Evolutionary conservation across 2,113 vertebrate species (phyloP).

Genomic region (Istiophorus platypterus): DNA sequence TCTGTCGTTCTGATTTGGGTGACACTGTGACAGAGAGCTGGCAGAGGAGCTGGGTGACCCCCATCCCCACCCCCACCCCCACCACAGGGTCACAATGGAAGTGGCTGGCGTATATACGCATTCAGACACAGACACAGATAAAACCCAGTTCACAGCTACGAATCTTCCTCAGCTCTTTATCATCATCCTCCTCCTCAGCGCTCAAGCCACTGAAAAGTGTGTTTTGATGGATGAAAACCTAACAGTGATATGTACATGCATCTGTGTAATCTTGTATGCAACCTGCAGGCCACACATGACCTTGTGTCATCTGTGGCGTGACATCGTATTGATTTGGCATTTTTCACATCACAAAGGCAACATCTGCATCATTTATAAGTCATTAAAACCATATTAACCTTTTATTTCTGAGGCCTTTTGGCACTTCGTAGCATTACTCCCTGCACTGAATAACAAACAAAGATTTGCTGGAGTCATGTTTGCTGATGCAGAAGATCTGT

Average conservation of each 20-base stretch:
- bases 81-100: slow-evolving; percentile 52
- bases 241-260: neutral
- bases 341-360: slow-evolving; percentile 36
- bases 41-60: slow-evolving; percentile 47
- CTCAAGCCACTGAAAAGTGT: neutral
- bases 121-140: neutral
- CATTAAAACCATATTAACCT: slow-evolving; percentile 74
- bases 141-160: neutral
- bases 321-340: neutral
- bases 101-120: slow-evolving; percentile 32
- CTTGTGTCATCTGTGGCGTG: slow-evolving; percentile 30
- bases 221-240: slow-evolving; percentile 1
- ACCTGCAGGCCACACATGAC: slow-evolving; percentile 28
- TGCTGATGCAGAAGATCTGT: slow-evolving; percentile 34
- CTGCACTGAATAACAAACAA: neutral
- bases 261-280: slow-evolving; percentile 14
- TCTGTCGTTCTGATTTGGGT: slow-evolving; percentile 71
- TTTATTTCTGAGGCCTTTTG: slow-evolving; percentile 46
- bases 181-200: neutral
- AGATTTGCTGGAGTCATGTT: slow-evolving; percentile 31
- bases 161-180: slow-evolving; percentile 8
- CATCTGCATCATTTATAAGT: slow-evolving; percentile 59
- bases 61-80: neutral
- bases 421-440: neutral
- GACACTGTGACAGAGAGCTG: slow-evolving; percentile 69